Conservation (phyloP, 2,797 vertebrate species). For the Pseudocheirus occidentalis region DNA sequence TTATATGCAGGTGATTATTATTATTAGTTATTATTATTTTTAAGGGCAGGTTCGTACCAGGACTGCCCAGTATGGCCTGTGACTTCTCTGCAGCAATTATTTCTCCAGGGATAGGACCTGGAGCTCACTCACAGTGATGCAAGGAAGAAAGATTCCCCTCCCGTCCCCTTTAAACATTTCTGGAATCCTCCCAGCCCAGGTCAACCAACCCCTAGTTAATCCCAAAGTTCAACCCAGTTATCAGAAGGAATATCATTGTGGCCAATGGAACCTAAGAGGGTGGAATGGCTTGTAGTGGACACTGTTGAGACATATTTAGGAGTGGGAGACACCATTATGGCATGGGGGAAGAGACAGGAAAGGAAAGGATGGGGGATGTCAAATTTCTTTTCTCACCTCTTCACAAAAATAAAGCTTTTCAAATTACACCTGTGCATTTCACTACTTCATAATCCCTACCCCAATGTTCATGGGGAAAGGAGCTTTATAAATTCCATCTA, state of each 20-base stretch:
- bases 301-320: not conserved
- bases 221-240: not conserved
- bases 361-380: not conserved
- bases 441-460: not conserved
- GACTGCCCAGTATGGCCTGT: slow-evolving; percentile 57
- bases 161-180: not conserved
- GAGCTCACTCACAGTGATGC: slow-evolving; percentile 72
- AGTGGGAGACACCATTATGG: not conserved
- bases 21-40: slow-evolving; percentile 50
- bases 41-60: slow-evolving; percentile 54
- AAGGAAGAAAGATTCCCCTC: not conserved
- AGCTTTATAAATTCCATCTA: not conserved
- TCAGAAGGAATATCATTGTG: not conserved
- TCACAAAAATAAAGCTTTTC: slow-evolving; percentile 52
- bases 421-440: slow-evolving; percentile 16
- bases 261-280: not conserved
- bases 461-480: not conserved
- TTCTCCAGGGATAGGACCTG: slow-evolving; percentile 57
- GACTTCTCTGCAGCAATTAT: slow-evolving; percentile 53
- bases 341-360: rapidly evolving
- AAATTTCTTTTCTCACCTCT: slow-evolving; percentile 37
- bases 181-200: not conserved
- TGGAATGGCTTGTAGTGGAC: not conserved
- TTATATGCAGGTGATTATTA: slow-evolving; percentile 17
- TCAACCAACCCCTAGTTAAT: not conserved